Evolutionary conservation across 1,140 invertebrate species (phyloP).

Genomic region (Drosophila pseudoananassae): DNA sequence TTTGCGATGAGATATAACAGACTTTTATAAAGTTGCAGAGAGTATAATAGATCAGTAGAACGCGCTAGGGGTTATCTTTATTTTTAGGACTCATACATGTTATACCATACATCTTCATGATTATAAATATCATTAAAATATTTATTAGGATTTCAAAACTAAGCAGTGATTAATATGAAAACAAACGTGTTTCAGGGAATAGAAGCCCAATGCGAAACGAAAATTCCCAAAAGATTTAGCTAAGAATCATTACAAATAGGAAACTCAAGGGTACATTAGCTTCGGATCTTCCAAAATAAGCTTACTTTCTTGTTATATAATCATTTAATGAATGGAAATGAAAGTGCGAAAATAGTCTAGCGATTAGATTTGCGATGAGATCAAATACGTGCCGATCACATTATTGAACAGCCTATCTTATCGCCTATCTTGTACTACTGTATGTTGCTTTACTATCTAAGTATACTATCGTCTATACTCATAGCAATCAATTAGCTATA

Average conservation of each 20-base stretch:
- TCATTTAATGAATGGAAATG: conserved; percentile 18
- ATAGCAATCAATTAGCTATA: conserved; percentile 19
- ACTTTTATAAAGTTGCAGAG: too few relatives aligned
- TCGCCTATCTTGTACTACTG: conserved; percentile 11
- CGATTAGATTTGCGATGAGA: conserved; percentile 7
- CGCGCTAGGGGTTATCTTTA: too few relatives aligned
- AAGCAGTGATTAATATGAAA: too few relatives aligned
- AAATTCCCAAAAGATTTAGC: too few relatives aligned
- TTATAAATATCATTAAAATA: too few relatives aligned
- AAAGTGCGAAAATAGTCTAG: conserved; percentile 13
- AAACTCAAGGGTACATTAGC: not conserved
- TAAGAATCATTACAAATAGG: too few relatives aligned
- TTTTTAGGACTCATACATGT: not conserved
- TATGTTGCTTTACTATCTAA: conserved; percentile 9
- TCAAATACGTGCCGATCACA: conserved; percentile 32
- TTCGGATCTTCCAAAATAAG: too few relatives aligned
- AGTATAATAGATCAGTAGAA: too few relatives aligned
- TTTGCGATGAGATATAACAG: conserved; percentile 12
- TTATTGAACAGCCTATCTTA: conserved; percentile 27
- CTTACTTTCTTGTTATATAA: not conserved
- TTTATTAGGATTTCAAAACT: too few relatives aligned
- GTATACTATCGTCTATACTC: not conserved
- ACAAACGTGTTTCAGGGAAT: too few relatives aligned
- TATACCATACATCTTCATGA: too few relatives aligned
- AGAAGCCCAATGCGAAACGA: too few relatives aligned